Evolutionary conservation across 1,140 invertebrate species (phyloP), one percentile per base, ranked within the genome.

Genomic region (Drosophila saltans): DNA sequence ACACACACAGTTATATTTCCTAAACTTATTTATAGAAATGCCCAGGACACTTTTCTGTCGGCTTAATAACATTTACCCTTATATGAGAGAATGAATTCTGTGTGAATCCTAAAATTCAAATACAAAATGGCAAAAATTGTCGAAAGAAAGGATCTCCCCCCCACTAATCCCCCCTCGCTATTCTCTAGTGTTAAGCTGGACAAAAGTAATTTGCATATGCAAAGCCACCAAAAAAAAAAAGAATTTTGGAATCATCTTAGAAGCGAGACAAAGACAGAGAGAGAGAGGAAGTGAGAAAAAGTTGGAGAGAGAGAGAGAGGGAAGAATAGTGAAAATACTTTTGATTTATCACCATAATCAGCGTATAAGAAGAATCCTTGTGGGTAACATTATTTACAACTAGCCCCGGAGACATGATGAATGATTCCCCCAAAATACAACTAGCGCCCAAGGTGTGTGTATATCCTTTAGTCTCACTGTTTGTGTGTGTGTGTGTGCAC

Each of bases 281-380:
- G 45, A 36, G 36, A 24, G 16, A 24, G 26, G 30, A 9, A 6
- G 52, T 9, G 36, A n/a, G n/a, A n/a, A n/a, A n/a, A n/a, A n/a
- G n/a, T n/a, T n/a, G n/a, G n/a, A n/a, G n/a, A n/a, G 8, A 36
- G 10, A 30, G 28, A 43, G 2, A 52, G 11, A 45, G 8, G 61
- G 6, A 28, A 63, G 45, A 41, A 33, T 8, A 8, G 64, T 52
- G 56, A 64, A 52, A 68, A 68, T 66, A 61, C 77, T 81, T 83
- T 88, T 88, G 83, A 88, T 88, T 88, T 88, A 88, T 88, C 84
- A 82, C 83, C 83, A 80, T 84, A 89, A 89, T 84, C 83, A 89
- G 81, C 83, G 66, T 28, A 56, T 48, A 65, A 36, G 76, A 88
- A 68, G 71, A 83, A 80, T 88, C 83, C 84, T 75, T 88, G 77